phyloP scores from a whole-genome alignment of 2,797 vertebrate genomes.

The Natrix natrix region DNA sequence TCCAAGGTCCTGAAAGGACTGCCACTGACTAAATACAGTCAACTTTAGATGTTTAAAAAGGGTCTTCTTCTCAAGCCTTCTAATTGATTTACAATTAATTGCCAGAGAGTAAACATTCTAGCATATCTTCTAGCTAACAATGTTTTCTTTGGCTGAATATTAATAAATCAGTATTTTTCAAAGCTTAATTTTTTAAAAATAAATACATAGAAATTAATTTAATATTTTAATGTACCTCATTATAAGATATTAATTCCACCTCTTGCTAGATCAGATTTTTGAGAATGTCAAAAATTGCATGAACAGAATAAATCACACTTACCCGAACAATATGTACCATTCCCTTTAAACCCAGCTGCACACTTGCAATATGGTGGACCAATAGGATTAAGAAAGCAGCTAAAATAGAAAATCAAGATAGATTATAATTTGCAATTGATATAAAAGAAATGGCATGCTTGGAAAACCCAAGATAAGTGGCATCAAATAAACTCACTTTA shows the following conservation, averaged over 20 bases:
- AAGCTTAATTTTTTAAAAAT: neutral
- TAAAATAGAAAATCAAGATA: constrained; percentile 51
- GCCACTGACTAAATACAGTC: neutral
- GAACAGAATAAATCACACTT: constrained; percentile 48
- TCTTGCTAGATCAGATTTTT: neutral
- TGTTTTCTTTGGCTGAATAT: constrained; percentile 36
- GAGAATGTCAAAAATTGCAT: neutral
- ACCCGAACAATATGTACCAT: constrained; percentile 87
- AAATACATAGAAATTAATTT: constrained; percentile 1
- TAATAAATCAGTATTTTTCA: neutral
- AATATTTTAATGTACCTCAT: neutral
- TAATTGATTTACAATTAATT: neutral
- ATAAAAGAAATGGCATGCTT: neutral
- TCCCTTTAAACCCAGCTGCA: constrained; percentile 86
- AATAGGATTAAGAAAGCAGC: constrained; percentile 74
- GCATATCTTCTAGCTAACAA: fast-evolving
- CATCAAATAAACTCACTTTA: neutral
- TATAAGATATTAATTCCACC: constrained; percentile 15
- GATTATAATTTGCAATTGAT: neutral
- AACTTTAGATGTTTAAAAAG: too few relatives aligned
- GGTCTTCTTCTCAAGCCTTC: neutral
- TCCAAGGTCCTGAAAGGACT: neutral
- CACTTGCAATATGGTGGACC: constrained; percentile 78
- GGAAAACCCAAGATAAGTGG: neutral
- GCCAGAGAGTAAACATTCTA: neutral